Conservation (phyloP, 2,888 invertebrate genomes). For the Cryptocephalus moraei region DNA sequence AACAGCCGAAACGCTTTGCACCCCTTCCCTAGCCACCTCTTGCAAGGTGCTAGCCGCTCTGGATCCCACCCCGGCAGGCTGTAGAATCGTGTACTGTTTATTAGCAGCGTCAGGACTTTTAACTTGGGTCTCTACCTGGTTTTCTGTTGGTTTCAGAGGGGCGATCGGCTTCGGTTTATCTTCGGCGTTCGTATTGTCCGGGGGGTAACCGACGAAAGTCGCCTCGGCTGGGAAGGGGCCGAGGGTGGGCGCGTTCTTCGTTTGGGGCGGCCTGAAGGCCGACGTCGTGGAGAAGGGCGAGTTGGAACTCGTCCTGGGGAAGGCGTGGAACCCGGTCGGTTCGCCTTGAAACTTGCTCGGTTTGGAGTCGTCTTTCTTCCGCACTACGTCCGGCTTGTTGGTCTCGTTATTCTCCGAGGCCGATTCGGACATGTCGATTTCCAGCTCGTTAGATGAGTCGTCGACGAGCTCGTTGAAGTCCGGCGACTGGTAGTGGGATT, state of each 20-base stretch:
- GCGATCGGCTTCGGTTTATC: slow-evolving; percentile 40
- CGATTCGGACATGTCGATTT: slow-evolving; percentile 69
- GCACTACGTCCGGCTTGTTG: slow-evolving; percentile 40
- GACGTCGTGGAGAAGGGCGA: slow-evolving; percentile 58
- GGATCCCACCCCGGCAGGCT: slow-evolving; percentile 72
- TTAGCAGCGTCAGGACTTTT: slow-evolving; percentile 43
- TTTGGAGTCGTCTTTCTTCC: slow-evolving; percentile 32
- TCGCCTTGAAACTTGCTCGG: slow-evolving; percentile 34
- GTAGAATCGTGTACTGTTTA: slow-evolving; percentile 80
- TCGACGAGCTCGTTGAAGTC: slow-evolving; percentile 70
- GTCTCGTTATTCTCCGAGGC: slow-evolving; percentile 55
- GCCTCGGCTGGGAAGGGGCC: slow-evolving; percentile 60
- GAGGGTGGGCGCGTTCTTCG: slow-evolving; percentile 31
- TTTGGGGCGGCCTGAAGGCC: slow-evolving; percentile 62
- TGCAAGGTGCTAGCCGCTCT: slow-evolving; percentile 74
- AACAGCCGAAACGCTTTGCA: slow-evolving; percentile 44
- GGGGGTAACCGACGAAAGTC: slow-evolving; percentile 63
- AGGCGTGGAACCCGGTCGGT: slow-evolving; percentile 42
- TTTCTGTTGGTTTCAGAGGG: slow-evolving; percentile 36
- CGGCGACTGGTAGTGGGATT: slow-evolving; percentile 51
- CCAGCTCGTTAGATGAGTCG: slow-evolving; percentile 67
- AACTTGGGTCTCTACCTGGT: slow-evolving; percentile 23
- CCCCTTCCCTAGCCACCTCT: slow-evolving; percentile 56
- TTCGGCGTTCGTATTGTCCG: slow-evolving; percentile 29
- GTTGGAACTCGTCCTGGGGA: slow-evolving; percentile 19